A percentile compares a stretch with the other conserved stretches of the same genome.
Conservation (phyloP, 1,140 invertebrate species). For the Bradysia coprophila region DNA sequence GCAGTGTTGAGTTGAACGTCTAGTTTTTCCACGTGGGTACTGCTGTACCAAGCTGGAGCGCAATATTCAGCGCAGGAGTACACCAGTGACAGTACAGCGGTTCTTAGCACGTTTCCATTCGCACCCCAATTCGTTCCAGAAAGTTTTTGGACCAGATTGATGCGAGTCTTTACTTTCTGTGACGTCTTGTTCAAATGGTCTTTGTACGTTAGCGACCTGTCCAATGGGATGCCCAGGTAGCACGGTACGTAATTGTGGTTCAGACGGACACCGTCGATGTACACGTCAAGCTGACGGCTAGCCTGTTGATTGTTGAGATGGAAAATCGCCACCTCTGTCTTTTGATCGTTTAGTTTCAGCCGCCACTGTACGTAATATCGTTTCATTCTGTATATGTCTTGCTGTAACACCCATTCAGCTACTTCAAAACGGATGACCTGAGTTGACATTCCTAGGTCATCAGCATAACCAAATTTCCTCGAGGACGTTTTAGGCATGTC, state of each 20-base stretch:
- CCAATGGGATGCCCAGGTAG: too few relatives aligned
- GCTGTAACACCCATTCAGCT: background rate
- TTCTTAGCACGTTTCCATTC: background rate
- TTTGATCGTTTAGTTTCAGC: background rate
- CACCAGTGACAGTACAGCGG: background rate
- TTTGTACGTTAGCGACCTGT: too few relatives aligned
- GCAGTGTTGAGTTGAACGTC: background rate
- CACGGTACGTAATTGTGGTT: too few relatives aligned
- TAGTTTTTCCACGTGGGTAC: background rate
- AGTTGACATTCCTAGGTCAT: background rate
- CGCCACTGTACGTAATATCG: background rate
- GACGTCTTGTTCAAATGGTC: too few relatives aligned
- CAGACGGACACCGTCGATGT: background rate
- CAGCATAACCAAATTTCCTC: background rate
- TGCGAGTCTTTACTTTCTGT: too few relatives aligned
- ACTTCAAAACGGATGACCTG: background rate
- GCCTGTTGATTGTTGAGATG: background rate
- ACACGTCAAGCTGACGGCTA: background rate
- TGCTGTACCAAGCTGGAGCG: background rate
- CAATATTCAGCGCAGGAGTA: background rate
- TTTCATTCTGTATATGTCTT: background rate
- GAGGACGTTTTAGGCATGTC: too few relatives aligned
- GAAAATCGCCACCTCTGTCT: background rate
- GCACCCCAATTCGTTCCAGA: too few relatives aligned
- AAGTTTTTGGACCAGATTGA: too few relatives aligned